Percentiles rank a stretch among this genome's conserved stretches.
phyloP scores from a whole-genome alignment of 2,888 invertebrate species.

The Cephus runcator region DNA sequence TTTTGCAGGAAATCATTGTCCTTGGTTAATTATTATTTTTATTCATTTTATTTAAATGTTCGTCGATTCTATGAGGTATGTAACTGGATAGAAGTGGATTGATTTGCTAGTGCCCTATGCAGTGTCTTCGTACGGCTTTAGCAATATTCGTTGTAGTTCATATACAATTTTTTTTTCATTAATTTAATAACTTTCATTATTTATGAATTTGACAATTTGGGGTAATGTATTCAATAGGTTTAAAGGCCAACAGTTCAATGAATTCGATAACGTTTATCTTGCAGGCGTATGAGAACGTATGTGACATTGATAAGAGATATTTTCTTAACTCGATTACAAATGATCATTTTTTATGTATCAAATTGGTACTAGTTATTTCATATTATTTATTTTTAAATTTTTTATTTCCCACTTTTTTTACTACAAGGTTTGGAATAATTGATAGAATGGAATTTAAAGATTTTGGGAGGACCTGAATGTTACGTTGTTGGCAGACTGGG shows the following conservation, averaged over 20 bases:
- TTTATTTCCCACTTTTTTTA: background rate
- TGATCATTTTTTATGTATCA: background rate
- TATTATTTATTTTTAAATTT: background rate
- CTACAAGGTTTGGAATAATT: background rate
- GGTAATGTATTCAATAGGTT: background rate
- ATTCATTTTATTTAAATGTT: background rate
- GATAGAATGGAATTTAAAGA: no score
- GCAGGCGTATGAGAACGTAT: background rate
- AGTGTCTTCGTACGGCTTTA: background rate
- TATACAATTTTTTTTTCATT: background rate
- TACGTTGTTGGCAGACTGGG: no score
- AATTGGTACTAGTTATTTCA: background rate
- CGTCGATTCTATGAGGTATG: background rate
- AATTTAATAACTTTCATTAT: background rate
- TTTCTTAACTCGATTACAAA: background rate
- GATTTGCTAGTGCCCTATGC: background rate
- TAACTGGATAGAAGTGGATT: background rate
- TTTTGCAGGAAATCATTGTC: background rate
- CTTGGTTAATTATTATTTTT: background rate
- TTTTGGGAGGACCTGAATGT: no score
- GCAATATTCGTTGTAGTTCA: background rate
- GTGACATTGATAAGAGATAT: background rate
- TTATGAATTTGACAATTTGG: background rate
- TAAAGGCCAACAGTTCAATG: background rate
- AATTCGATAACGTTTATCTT: background rate